Base-by-base conservation (phyloP, 2,113 vertebrate genomes). In the Dipodomys spectabilis region DNA sequence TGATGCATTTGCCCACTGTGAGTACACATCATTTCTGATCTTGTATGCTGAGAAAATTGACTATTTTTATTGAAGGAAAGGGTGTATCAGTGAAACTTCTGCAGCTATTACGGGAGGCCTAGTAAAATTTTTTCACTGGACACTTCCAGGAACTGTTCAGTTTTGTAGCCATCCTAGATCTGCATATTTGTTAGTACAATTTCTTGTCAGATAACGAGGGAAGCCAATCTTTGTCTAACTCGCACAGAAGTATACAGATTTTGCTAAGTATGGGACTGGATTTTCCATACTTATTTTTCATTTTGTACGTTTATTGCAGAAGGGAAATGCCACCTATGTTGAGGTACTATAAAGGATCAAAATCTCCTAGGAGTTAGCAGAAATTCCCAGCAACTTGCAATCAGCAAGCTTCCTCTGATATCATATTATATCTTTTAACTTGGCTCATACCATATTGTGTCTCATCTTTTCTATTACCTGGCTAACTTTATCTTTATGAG, bases 151-250 rank as follows among this genome's bases (percentile, higher is more conserved):
- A 3, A 72, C 2, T 25, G 9, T 62, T 81, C 18, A 57, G 68
- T 73, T 86, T 39, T 86, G 28, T 78, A 60, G 28, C 84, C 67
- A 65, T 71, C 9, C 20, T 72, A 30, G 35, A 86, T 86, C 71
- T 91, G 53, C 74, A 62, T 75, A 69, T 80, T 89, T 86, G 91
- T 88, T 86, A 49, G 45, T 83, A 22, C 4, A 32, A 1, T 82
- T 60, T 85, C 30, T 68, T 86, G 49, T 30, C 60, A 96, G 53
- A 78, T 69, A 49, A 82, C 67, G 30, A 88, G 28, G 18, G 90
- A 85, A 49, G 20, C 1, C 9, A 39, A 72, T 8, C 22, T 69
- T 94, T 85, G 68, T 88, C 25, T 75, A 28, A 49, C 22, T 62
- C 28, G 13, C 20, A n/a, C 11, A 73, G 74, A 79, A 23, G 69